A percentile compares a stretch with the other conserved stretches of the same genome.
phyloP scores from a whole-genome alignment of 2,113 vertebrate genomes.

The Morone chrysops region DNA sequence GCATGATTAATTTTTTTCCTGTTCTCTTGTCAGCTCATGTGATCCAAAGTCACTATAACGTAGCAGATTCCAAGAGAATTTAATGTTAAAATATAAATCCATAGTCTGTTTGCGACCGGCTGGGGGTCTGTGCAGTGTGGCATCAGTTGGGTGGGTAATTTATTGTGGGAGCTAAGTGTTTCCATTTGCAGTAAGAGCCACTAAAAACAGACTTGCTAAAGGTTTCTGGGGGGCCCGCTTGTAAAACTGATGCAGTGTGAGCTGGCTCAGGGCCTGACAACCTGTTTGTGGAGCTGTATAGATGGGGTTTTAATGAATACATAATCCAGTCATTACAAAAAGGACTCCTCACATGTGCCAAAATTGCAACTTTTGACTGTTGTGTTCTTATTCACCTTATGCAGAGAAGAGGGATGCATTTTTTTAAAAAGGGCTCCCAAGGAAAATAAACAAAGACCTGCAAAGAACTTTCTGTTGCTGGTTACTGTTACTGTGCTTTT shows the following conservation, averaged over 20 bases:
- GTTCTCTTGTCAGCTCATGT: conserved; percentile 50
- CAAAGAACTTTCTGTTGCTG: conserved; percentile 24
- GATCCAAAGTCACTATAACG: conserved; percentile 45
- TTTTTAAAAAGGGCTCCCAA: conserved; percentile 43
- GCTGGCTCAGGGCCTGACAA: conserved; percentile 81
- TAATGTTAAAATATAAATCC: conserved; percentile 59
- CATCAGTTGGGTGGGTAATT: conserved; percentile 80
- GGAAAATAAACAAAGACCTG: conserved; percentile 48
- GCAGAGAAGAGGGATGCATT: conserved; percentile 30
- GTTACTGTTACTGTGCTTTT: conserved; percentile 49
- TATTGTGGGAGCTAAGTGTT: conserved; percentile 84
- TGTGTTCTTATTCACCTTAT: conserved; percentile 46
- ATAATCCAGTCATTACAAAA: conserved; percentile 74
- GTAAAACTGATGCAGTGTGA: conserved; percentile 77
- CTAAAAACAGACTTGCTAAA: conserved; percentile 82
- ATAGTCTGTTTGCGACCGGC: conserved; percentile 46
- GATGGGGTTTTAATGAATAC: conserved; percentile 81
- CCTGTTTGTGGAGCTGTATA: conserved; percentile 81
- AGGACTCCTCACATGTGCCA: conserved; percentile 47
- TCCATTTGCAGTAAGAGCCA: conserved; percentile 84
- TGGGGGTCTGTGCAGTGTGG: conserved; percentile 73
- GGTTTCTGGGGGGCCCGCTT: conserved; percentile 82
- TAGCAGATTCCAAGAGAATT: conserved; percentile 39
- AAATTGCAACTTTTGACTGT: conserved; percentile 49
- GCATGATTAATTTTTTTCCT: conserved; percentile 39